phyloP scores from a whole-genome alignment of 35 echinoderm and acorn worm species.

The Hemicentrotus pulcherrimus region DNA sequence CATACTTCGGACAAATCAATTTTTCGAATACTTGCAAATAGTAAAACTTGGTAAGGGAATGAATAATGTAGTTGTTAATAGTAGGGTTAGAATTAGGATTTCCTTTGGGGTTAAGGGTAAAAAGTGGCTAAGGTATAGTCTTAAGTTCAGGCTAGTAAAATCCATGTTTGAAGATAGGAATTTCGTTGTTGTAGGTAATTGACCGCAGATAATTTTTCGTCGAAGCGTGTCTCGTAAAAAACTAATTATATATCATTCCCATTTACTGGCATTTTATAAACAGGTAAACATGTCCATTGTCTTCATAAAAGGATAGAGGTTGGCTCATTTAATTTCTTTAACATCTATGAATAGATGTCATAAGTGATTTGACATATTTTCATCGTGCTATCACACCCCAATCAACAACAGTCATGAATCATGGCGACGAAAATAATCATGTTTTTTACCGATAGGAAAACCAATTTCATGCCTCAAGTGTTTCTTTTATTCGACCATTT shows the following conservation, averaged over 20 bases:
- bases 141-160: no score
- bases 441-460: neutral
- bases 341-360: neutral
- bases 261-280: neutral
- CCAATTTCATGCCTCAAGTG: neutral
- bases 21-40: no score
- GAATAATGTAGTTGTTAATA: no score
- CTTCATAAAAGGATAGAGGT: neutral
- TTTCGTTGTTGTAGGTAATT: no score
- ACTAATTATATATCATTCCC: neutral
- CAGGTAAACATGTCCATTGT: neutral
- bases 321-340: neutral
- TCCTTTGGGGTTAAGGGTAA: no score
- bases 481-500: neutral
- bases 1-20: no score
- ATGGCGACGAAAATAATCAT: neutral
- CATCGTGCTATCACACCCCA: neutral
- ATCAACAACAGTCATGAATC: neutral
- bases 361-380: neutral
- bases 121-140: no score
- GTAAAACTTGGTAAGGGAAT: no score
- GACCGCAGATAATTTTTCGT: no score
- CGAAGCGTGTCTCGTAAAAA: no score
- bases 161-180: no score
- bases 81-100: no score